Evolutionary conservation across 2,797 vertebrate species (phyloP).

Genomic region (Pterois miles): DNA sequence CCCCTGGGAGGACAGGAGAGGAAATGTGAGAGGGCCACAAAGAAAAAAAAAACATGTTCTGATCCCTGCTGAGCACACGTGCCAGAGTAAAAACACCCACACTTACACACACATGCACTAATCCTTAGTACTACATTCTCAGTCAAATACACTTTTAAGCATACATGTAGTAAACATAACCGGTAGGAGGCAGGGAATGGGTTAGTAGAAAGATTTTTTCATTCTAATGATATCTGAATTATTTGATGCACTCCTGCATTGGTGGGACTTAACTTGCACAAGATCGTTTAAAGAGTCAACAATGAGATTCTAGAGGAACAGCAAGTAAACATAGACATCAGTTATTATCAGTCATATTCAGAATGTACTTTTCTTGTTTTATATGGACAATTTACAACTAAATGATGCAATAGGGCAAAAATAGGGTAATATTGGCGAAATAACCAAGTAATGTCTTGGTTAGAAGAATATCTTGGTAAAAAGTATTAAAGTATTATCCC

Average conservation of each 20-base stretch:
- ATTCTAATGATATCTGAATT: neutral
- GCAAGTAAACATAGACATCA: too few species aligned
- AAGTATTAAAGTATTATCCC: too few species aligned
- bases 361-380: too few species aligned
- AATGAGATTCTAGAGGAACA: neutral
- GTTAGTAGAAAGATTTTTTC: neutral
- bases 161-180: neutral
- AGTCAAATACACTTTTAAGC: neutral
- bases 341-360: too few species aligned
- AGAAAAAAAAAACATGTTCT: conserved; percentile 6
- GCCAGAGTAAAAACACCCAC: neutral
- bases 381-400: too few species aligned
- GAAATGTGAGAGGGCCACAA: conserved; percentile 19
- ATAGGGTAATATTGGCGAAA: too few species aligned
- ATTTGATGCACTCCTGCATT: neutral
- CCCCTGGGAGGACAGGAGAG: conserved; percentile 1
- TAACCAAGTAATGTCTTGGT: too few species aligned
- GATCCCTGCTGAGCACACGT: conserved; percentile 20
- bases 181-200: neutral
- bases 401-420: too few species aligned
- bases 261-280: neutral
- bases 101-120: neutral
- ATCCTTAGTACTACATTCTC: neutral
- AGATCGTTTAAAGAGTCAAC: neutral
- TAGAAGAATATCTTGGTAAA: too few species aligned